Evolutionary conservation across 2,888 invertebrate genomes (phyloP), one percentile per base, ranked within the genome.

Genomic region (Cephus spinipes): DNA sequence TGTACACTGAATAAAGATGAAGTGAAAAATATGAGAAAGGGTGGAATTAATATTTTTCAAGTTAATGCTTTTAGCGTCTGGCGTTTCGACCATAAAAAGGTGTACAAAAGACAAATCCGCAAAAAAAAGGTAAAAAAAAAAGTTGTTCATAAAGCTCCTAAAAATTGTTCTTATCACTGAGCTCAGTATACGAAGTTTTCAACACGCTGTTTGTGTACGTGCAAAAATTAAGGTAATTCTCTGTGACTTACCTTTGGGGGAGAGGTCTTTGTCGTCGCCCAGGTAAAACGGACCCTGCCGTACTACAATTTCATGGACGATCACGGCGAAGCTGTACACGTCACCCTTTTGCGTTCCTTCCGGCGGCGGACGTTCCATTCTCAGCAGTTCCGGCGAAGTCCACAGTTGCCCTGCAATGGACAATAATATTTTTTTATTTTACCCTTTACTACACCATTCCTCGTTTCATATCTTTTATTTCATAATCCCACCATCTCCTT

Each of bases 281-380:
- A 97, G 93, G 93, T 96, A 97, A 90, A 98, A 98, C 0, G 96
- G 96, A 35, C 98, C 98, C 91, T 97, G 96, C 76, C 98, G 93
- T 84, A 96, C 95, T 79, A 97, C 95, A 86, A 98, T 98, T 92
- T 98, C 98, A 89, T 98, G 98, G 88, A 98, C 96, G 87, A 98
- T 96, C 87, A 98, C 97, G 23, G 95, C 98, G 90, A 98, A 98
- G 71, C 98, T 97, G 91, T 98, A 98, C n/a, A 98, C 96, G 89
- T 98, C 98, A 33, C 97, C 98, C 91, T 97, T 97, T 89, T 96
- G 97, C 0, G 96, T 96, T 1, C 97, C 97, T 87, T 95, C 95
- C 0, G 94, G 93, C 31, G 92, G 91, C 55, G 90, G 89, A 76
- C 94, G 93, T 35, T 93, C 92, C 92, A 95, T 93, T 77, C 96